A percentile compares a stretch with the other conserved stretches of the same genome.
These are phyloP conservation scores for Drosophila cracens DNA, from an alignment of 2,888 invertebrate species.

Conservation along the genomic window DNA sequence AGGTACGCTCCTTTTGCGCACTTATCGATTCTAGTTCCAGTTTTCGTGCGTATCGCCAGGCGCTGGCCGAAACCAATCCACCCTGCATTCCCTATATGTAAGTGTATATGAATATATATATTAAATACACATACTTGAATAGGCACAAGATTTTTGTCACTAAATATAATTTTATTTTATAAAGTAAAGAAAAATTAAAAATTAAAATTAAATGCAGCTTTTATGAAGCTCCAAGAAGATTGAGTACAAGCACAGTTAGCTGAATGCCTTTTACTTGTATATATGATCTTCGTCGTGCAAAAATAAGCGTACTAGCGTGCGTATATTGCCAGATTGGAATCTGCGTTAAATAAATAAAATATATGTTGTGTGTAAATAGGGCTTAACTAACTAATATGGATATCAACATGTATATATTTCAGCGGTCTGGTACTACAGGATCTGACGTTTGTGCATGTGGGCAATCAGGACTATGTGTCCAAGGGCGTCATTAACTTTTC, in stretches of 20 bases:
- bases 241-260: too few species aligned
- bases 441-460: conserved; percentile 99
- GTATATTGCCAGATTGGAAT: neutral
- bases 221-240: too few species aligned
- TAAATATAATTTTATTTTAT: neutral
- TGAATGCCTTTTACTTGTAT: too few species aligned
- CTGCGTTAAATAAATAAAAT: neutral
- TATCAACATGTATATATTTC: neutral
- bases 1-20: conserved; percentile 96
- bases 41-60: conserved; percentile 97
- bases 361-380: neutral
- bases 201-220: too few species aligned
- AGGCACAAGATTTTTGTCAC: neutral
- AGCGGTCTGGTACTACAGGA: conserved; percentile 99
- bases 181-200: too few species aligned
- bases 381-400: neutral
- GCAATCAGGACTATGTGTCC: conserved; percentile 95
- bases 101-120: conserved; percentile 80
- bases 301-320: too few species aligned
- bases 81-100: conserved; percentile 99
- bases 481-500: conserved; percentile 97
- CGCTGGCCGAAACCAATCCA: conserved; percentile 96
- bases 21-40: conserved; percentile 99
- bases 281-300: too few species aligned
- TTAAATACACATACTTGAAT: neutral